Conservation (phyloP, 2,113 vertebrate genomes). For the Sapajus apella region DNA sequence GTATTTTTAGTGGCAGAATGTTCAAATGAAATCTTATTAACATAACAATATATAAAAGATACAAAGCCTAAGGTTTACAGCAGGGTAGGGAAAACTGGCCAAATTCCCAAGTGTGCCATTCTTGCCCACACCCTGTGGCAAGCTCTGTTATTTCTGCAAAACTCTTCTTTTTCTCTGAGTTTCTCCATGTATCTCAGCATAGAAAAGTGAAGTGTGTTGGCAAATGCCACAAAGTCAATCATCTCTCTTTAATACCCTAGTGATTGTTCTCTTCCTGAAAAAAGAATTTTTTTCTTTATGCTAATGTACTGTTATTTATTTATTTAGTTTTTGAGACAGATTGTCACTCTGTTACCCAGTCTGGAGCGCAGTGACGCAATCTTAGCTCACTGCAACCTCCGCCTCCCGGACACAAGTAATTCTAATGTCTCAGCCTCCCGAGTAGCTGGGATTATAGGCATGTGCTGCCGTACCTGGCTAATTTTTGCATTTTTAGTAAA, state of each 20-base stretch:
- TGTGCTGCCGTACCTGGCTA: too few relatives aligned
- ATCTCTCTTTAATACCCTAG: neutral
- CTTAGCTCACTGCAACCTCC: too few relatives aligned
- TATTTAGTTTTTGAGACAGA: too few relatives aligned
- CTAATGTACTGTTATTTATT: neutral
- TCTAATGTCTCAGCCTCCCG: too few relatives aligned
- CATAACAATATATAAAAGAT: neutral
- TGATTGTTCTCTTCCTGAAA: neutral
- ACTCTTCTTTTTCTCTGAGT: neutral
- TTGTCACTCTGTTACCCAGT: too few relatives aligned
- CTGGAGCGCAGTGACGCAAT: too few relatives aligned
- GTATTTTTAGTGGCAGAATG: neutral
- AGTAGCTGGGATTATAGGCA: too few relatives aligned
- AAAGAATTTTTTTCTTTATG: neutral
- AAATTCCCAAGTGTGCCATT: neutral
- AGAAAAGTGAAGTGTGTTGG: neutral
- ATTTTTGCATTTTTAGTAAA: too few relatives aligned
- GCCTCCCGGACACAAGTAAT: too few relatives aligned
- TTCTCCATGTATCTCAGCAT: neutral
- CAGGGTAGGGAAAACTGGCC: neutral
- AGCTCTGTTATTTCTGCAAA: neutral
- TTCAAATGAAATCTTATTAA: neutral
- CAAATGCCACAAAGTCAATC: neutral
- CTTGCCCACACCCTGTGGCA: neutral
- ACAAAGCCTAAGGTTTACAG: neutral